Base-by-base conservation (phyloP, 2,113 vertebrate genomes). In the Neolamprologus modestus region DNA sequence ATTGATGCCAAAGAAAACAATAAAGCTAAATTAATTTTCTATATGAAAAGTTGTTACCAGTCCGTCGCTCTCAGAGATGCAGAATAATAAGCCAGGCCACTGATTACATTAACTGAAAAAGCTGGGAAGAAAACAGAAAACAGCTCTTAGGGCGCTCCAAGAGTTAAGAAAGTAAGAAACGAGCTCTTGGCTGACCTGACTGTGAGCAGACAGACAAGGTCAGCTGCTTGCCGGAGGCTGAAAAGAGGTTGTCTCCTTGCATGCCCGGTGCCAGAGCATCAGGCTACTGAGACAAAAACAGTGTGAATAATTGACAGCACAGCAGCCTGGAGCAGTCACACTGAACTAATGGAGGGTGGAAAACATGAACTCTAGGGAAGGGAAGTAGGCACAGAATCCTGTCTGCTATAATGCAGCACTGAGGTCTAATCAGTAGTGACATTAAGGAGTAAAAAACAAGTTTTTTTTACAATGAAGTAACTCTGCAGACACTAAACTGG, bases 271-370 rank as follows among this genome's bases (percentile, higher is more conserved):
- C 83, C 81, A 42, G 73, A 84, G 81, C 82, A 59, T 84, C 84
- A 82, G 45, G 83, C 92, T 40, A 12, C 66, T 87, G 88, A 86
- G 80, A 93, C 92, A 84, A 92, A 86, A 82, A 55, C 61, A 53
- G 53, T 85, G 87, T 96, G 88, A 96, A 94, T 94, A 92, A 95
- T 93, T 95, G 92, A 96, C 89, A 86, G 86, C 68, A 14, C 68
- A 57, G 89, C 87, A 50, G 79, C 88, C 63, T 4, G 76, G 71
- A 71, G 91, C 84, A 85, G 88, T 84, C 87, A 82, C 87, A 91
- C 21, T 55, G 84, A 91, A 85, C 92, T 92, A 92, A 93, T 89
- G 91, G 90, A 91, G 84, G 88, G 76, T 80, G 90, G 87, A 85
- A 81, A 87, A 88, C 81, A 91, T 87, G 85, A 82, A 87, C 84